A percentile compares a stretch with the other conserved stretches of the same genome.
These are phyloP conservation scores for Chrysemys picta DNA, from an alignment of 2,113 vertebrate species.

Conservation along the genomic window DNA sequence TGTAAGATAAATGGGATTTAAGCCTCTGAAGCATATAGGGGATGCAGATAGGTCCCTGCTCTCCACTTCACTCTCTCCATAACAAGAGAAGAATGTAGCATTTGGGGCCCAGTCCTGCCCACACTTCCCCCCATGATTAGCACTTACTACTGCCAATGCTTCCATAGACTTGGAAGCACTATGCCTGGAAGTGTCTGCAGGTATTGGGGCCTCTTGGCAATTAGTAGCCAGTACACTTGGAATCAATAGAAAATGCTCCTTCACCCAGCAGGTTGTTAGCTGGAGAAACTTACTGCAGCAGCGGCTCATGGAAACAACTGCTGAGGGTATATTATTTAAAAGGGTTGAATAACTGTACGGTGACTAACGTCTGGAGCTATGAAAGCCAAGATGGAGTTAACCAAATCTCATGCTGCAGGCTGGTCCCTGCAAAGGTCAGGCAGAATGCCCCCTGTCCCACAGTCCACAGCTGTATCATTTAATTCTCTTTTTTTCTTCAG, in stretches of 20 bases:
- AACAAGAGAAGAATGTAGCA: neutral
- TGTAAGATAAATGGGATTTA: neutral
- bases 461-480: neutral
- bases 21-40: neutral
- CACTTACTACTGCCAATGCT: neutral
- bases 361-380: neutral
- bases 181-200: neutral
- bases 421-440: neutral
- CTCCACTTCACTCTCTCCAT: neutral
- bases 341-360: neutral
- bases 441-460: neutral
- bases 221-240: neutral
- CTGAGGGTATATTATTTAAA: neutral
- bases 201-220: neutral
- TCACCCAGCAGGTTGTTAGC: neutral
- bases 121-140: neutral
- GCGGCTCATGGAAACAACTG: neutral
- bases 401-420: neutral
- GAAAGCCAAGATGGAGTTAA: neutral
- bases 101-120: neutral
- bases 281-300: neutral
- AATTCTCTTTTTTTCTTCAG: neutral
- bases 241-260: neutral
- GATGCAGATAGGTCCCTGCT: neutral
- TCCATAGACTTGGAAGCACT: neutral